Conservation (phyloP, 1,140 invertebrate species). For the Cardiocondyla obscurior region DNA sequence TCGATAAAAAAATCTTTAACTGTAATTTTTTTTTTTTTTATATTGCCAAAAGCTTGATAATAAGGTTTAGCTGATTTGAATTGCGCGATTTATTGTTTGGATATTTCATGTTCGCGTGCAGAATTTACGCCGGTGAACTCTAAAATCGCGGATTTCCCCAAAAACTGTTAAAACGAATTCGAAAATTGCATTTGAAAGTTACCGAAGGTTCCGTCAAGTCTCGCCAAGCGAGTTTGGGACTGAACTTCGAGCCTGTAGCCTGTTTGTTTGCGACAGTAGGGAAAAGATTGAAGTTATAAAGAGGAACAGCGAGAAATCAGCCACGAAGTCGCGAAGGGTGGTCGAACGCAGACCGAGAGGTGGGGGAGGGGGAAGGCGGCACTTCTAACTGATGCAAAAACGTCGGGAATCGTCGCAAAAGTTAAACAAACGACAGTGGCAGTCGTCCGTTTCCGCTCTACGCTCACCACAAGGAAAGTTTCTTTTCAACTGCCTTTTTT, state of each 20-base stretch:
- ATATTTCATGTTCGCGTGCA: not conserved
- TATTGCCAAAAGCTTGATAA: not conserved
- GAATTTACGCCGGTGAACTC: not conserved
- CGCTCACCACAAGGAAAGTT: constrained; percentile 28
- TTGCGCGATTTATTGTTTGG: not conserved
- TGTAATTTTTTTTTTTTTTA: not conserved
- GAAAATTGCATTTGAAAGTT: constrained; percentile 80
- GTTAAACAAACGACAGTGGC: constrained; percentile 71
- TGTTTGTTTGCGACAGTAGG: constrained; percentile 74
- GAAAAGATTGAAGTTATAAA: constrained; percentile 46
- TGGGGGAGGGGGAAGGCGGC: not conserved
- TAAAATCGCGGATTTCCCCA: constrained; percentile 18
- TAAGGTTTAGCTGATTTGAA: not conserved
- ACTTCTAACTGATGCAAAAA: constrained; percentile 69
- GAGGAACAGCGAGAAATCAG: constrained; percentile 54
- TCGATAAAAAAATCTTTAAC: not conserved
- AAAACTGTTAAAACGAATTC: constrained; percentile 53
- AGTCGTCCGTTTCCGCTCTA: constrained; percentile 60
- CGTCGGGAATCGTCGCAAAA: constrained; percentile 66
- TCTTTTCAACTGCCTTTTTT: constrained; percentile 59
- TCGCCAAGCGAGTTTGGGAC: constrained; percentile 70
- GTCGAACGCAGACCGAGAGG: not conserved
- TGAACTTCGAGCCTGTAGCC: constrained; percentile 73
- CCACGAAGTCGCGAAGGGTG: not conserved
- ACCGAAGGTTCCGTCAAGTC: constrained; percentile 71